Evolutionary conservation across 2,888 invertebrate genomes (phyloP).

Genomic region (Stictocephala bisonia): DNA sequence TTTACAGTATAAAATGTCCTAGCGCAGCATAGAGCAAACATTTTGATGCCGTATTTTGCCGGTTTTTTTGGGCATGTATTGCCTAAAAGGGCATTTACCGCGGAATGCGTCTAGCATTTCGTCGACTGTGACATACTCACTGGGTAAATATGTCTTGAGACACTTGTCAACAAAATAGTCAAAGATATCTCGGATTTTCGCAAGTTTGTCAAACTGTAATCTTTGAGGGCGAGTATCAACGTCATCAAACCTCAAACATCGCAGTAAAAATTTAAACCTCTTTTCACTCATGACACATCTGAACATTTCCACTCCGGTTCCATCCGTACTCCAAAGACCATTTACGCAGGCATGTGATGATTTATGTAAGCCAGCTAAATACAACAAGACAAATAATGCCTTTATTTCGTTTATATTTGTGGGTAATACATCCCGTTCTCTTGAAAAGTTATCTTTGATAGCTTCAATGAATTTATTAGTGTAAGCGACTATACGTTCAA

Average conservation of each 20-base stretch:
- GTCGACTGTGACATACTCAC: conserved; percentile 27
- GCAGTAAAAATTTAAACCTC: conserved; percentile 18
- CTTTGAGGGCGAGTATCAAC: conserved; percentile 9
- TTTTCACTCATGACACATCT: neutral
- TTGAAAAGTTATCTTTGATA: neutral
- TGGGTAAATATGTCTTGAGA: conserved; percentile 8
- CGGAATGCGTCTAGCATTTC: conserved; percentile 37
- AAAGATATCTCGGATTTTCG: conserved; percentile 1
- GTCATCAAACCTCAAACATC: conserved; percentile 22
- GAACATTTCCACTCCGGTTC: conserved; percentile 21
- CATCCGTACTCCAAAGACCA: conserved; percentile 21
- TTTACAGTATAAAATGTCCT: conserved; percentile 15
- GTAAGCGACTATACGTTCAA: neutral
- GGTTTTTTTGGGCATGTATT: conserved; percentile 7
- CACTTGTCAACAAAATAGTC: conserved; percentile 27
- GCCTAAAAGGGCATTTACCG: conserved; percentile 15
- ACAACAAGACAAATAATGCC: conserved; percentile 24
- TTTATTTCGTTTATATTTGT: conserved; percentile 14
- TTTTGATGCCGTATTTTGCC: conserved; percentile 24
- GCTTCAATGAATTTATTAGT: conserved; percentile 12
- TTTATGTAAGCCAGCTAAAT: conserved; percentile 25
- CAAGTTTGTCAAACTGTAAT: neutral
- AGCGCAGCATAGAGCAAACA: no score
- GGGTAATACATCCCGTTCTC: conserved; percentile 19
- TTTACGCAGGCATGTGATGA: neutral